Percentiles rank a stretch among this genome's conserved stretches.
Evolutionary conservation across 2,797 vertebrate genomes (phyloP).

Genomic region (Chaetodon trifasciatus): DNA sequence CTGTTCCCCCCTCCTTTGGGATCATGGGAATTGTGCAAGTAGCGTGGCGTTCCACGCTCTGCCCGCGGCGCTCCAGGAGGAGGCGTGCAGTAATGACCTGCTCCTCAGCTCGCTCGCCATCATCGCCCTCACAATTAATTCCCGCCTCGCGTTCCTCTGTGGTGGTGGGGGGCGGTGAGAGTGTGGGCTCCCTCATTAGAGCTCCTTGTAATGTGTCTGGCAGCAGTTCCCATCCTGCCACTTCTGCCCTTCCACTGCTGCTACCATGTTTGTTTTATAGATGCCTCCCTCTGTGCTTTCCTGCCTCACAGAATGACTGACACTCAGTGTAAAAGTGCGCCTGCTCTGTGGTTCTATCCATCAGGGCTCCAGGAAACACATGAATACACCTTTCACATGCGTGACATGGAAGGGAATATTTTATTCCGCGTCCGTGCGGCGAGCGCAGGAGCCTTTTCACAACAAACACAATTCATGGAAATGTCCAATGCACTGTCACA

Average conservation of each 20-base stretch:
- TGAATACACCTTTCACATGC: slow-evolving; percentile 59
- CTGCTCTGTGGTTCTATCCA: slow-evolving; percentile 70
- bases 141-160: slow-evolving; percentile 81
- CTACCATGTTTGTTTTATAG: slow-evolving; percentile 82
- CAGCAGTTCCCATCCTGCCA: slow-evolving; percentile 84
- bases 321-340: slow-evolving; percentile 58
- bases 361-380: slow-evolving; percentile 64
- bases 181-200: slow-evolving; percentile 84
- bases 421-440: slow-evolving; percentile 56
- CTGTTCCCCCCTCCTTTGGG: slow-evolving; percentile 73
- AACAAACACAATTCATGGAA: slow-evolving; percentile 52
- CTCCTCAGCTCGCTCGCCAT: slow-evolving; percentile 86
- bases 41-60: slow-evolving; percentile 83
- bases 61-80: slow-evolving; percentile 85
- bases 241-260: slow-evolving; percentile 82
- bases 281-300: slow-evolving; percentile 71
- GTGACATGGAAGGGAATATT: slow-evolving; percentile 62
- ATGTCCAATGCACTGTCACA: slow-evolving; percentile 39
- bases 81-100: slow-evolving; percentile 87
- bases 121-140: slow-evolving; percentile 87
- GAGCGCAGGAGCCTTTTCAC: slow-evolving; percentile 34
- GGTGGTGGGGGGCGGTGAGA: slow-evolving; percentile 58
- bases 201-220: slow-evolving; percentile 86
- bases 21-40: slow-evolving; percentile 85
- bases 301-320: slow-evolving; percentile 77